phyloP scores from a whole-genome alignment of 2,888 invertebrate genomes.

The Apodemia hepburni region DNA sequence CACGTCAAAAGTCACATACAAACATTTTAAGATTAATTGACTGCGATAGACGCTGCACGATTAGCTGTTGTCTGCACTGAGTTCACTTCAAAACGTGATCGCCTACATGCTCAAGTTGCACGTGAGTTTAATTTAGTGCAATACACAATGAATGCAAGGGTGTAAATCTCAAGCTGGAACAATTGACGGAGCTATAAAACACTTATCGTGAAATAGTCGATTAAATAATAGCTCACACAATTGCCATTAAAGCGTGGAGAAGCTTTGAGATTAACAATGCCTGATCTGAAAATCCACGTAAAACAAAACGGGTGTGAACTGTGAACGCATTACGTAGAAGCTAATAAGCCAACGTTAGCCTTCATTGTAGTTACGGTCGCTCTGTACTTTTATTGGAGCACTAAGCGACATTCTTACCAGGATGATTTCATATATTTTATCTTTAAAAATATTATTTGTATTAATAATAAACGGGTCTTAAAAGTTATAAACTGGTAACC shows the following conservation, averaged over 20 bases:
- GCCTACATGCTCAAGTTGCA: slow-evolving; percentile 22
- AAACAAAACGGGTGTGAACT: slow-evolving; percentile 54
- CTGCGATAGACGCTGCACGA: slow-evolving; percentile 56
- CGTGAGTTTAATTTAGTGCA: slow-evolving; percentile 22
- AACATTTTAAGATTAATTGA: slow-evolving; percentile 61
- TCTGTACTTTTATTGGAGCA: no score
- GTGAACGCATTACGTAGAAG: slow-evolving; percentile 23
- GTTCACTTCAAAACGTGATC: slow-evolving; percentile 31
- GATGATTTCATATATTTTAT: no score
- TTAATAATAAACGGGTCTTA: no score
- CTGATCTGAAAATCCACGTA: slow-evolving; percentile 54
- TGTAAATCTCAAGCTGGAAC: slow-evolving; percentile 27
- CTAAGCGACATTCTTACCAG: no score
- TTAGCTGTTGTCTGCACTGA: slow-evolving; percentile 46
- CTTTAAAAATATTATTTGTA: no score
- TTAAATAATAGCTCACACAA: slow-evolving; percentile 47
- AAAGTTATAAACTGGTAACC: no score
- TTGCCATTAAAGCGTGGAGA: slow-evolving; percentile 57
- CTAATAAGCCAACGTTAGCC: background rate
- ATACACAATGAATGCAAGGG: slow-evolving; percentile 27
- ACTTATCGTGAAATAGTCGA: slow-evolving; percentile 37
- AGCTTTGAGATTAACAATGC: slow-evolving; percentile 60
- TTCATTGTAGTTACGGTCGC: no score
- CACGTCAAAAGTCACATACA: slow-evolving; percentile 62
- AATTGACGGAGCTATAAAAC: slow-evolving; percentile 39